Conservation (phyloP, 2,797 vertebrate genomes). For the Alosa sapidissima region DNA sequence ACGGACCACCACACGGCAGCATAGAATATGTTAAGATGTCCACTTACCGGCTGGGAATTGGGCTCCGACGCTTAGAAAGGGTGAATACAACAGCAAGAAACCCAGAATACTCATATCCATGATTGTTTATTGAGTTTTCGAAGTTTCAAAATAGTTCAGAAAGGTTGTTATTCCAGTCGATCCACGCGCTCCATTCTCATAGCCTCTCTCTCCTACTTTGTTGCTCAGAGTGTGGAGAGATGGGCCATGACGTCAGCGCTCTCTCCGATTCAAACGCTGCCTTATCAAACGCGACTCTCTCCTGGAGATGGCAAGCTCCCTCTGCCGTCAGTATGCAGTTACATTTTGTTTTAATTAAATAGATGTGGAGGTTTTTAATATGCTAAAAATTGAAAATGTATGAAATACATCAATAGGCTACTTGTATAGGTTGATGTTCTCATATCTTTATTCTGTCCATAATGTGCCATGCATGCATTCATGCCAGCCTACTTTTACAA, state of each 20-base stretch:
- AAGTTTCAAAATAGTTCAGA: constrained; percentile 49
- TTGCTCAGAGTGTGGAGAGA: constrained; percentile 48
- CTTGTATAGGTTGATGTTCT: neutral
- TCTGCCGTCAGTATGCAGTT: constrained; percentile 44
- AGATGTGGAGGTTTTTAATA: neutral
- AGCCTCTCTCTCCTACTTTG: constrained; percentile 53
- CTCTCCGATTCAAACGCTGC: constrained; percentile 42
- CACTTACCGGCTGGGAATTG: constrained; percentile 57
- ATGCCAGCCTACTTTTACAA: neutral
- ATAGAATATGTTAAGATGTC: constrained; percentile 19
- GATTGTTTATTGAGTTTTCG: constrained; percentile 39
- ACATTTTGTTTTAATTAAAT: constrained; percentile 9
- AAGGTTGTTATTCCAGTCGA: constrained; percentile 52
- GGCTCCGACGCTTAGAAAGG: constrained; percentile 39
- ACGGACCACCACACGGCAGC: neutral
- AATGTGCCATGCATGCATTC: neutral
- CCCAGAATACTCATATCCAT: constrained; percentile 50
- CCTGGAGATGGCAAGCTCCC: constrained; percentile 50
- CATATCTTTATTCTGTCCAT: neutral
- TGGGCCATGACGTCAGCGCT: constrained; percentile 53
- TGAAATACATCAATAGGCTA: neutral
- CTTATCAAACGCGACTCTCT: constrained; percentile 25
- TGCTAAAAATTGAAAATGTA: neutral
- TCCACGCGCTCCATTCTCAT: constrained; percentile 55
- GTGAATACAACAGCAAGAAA: constrained; percentile 39